Evolutionary conservation across 2,888 invertebrate species (phyloP).

Genomic region (Lasioglossum figueresi): DNA sequence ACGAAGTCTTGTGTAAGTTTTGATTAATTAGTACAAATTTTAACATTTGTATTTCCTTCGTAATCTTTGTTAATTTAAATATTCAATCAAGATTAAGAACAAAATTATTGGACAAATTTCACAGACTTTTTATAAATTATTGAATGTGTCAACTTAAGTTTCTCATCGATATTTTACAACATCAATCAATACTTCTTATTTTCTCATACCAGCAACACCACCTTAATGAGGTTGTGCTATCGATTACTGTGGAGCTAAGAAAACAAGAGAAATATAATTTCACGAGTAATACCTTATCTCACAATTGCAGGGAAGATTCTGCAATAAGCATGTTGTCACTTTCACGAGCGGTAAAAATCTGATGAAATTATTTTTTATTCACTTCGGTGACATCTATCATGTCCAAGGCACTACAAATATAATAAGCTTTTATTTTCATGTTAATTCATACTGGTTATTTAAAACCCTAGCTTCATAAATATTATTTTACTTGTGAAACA

Average conservation of each 20-base stretch:
- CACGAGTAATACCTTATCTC: slow-evolving; percentile 25
- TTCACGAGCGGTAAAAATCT: slow-evolving; percentile 9
- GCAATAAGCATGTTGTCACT: slow-evolving; percentile 32
- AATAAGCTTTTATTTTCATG: neutral
- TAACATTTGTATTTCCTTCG: neutral
- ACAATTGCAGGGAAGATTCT: slow-evolving; percentile 13
- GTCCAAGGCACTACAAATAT: neutral
- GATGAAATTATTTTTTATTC: slow-evolving; percentile 14
- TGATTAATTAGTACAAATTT: neutral
- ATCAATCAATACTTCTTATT: neutral
- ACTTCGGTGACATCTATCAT: neutral
- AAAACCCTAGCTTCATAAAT: neutral
- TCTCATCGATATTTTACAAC: neutral
- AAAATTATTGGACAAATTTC: neutral
- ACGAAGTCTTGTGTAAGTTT: too few relatives aligned
- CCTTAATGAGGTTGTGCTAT: neutral
- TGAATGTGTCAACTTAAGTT: neutral
- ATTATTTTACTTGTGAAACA: neutral
- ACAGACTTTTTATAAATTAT: neutral
- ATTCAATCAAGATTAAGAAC: neutral
- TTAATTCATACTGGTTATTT: neutral
- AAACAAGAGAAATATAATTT: neutral
- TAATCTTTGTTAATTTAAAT: neutral
- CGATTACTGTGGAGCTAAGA: neutral
- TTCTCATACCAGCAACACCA: neutral